These are phyloP conservation scores for Aphelinus certus DNA, from an alignment of 1,140 invertebrate species.

Conservation along the genomic window DNA sequence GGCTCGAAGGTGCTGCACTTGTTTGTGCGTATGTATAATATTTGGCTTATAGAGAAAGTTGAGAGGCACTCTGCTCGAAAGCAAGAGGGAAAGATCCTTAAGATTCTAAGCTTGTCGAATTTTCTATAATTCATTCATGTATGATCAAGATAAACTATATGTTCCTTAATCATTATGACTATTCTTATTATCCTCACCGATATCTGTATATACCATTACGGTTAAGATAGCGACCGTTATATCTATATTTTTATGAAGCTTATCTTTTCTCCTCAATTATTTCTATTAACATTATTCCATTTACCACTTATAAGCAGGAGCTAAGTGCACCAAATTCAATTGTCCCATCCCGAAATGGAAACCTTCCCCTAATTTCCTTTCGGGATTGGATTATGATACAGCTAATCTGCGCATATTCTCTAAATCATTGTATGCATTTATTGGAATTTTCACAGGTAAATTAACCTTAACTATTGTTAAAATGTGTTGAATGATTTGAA, in stretches of 20 bases:
- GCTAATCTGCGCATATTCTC: too few relatives aligned
- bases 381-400: slow-evolving; percentile 40
- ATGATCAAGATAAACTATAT: background rate
- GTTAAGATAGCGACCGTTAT: too few relatives aligned
- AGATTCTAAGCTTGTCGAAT: background rate
- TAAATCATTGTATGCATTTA: too few relatives aligned
- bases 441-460: too few relatives aligned
- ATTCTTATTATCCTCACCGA: too few relatives aligned
- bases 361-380: slow-evolving; percentile 64
- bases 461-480: too few relatives aligned
- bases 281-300: too few relatives aligned
- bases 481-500: background rate
- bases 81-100: slow-evolving; percentile 37
- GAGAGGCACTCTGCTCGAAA: slow-evolving; percentile 42
- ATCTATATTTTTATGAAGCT: too few relatives aligned
- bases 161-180: background rate
- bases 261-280: too few relatives aligned
- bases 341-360: slow-evolving; percentile 52
- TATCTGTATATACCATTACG: too few relatives aligned
- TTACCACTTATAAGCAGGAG: background rate
- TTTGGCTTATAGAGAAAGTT: slow-evolving; percentile 42
- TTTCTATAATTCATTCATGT: slow-evolving; percentile 12
- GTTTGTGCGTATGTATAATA: slow-evolving; percentile 1
- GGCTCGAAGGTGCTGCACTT: background rate
- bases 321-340: background rate